A percentile compares a stretch with the other conserved stretches of the same genome.
Conservation (phyloP, 2,797 vertebrate genomes). For the Cynopterus sphinx region DNA sequence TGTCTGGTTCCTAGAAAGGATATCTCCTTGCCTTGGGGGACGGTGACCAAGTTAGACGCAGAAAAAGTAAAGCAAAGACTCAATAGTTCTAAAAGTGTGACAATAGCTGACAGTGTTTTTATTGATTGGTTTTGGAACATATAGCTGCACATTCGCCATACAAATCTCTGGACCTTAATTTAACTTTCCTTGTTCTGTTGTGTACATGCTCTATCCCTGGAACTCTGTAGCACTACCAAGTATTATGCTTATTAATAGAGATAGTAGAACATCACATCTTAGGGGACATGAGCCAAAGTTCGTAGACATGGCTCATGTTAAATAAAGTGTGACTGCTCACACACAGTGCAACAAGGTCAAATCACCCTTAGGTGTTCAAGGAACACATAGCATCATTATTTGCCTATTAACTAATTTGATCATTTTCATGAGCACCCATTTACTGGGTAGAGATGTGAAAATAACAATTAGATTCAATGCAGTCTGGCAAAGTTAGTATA, state of each 20-base stretch:
- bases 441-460: background rate
- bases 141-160: background rate
- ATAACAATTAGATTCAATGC: background rate
- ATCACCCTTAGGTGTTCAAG: background rate
- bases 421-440: background rate
- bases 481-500: background rate
- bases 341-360: fast-evolving
- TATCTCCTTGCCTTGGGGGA: background rate
- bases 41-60: background rate
- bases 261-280: constrained; percentile 4
- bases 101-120: background rate
- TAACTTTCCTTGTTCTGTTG: background rate
- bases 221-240: background rate
- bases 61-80: background rate
- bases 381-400: too few relatives aligned
- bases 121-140: background rate
- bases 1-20: background rate
- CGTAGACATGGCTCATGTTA: background rate
- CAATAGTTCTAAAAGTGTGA: background rate
- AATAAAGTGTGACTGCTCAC: background rate
- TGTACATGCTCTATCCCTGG: background rate
- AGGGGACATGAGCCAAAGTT: background rate
- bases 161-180: background rate
- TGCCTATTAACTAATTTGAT: background rate
- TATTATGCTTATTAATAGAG: constrained; percentile 23